Conservation (phyloP, 1,140 invertebrate genomes). For the Eumaeus atala region DNA sequence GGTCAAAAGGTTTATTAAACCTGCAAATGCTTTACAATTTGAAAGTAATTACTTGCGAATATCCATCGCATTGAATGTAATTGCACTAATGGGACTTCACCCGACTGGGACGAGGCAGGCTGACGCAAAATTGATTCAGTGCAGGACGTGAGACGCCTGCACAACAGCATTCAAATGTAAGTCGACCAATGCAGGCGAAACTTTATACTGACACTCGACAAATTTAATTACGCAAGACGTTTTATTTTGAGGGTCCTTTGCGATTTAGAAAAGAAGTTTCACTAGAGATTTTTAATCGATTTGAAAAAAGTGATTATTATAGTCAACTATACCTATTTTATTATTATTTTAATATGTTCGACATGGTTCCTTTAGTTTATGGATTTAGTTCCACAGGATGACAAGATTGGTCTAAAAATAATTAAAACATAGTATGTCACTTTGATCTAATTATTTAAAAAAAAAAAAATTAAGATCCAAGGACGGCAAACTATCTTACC, state of each 20-base stretch:
- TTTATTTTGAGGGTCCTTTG: constrained; percentile 13
- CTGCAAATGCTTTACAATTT: not conserved
- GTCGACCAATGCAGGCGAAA: constrained; percentile 29
- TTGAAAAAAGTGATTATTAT: too few relatives aligned
- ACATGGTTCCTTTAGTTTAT: too few relatives aligned
- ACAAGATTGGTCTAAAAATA: too few relatives aligned
- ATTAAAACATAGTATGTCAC: too few relatives aligned
- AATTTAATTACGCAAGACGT: constrained; percentile 51
- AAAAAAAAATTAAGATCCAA: too few relatives aligned
- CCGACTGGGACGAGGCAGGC: constrained; percentile 25
- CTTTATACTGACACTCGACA: constrained; percentile 51
- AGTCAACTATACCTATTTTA: too few relatives aligned
- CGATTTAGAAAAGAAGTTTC: too few relatives aligned
- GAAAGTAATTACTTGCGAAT: constrained; percentile 1
- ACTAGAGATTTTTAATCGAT: too few relatives aligned
- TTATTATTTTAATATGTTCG: too few relatives aligned
- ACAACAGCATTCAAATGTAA: constrained; percentile 55
- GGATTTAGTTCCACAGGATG: too few relatives aligned
- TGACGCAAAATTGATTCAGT: constrained; percentile 69
- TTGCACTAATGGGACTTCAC: constrained; percentile 2
- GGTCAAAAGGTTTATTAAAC: not conserved
- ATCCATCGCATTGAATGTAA: not conserved
- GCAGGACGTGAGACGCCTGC: constrained; percentile 53
- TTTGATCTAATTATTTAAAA: too few relatives aligned
- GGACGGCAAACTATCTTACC: too few relatives aligned